Evolutionary conservation across 2,113 vertebrate species (phyloP), one percentile per base, ranked within the genome.

Genomic region (Podilymbus podiceps): DNA sequence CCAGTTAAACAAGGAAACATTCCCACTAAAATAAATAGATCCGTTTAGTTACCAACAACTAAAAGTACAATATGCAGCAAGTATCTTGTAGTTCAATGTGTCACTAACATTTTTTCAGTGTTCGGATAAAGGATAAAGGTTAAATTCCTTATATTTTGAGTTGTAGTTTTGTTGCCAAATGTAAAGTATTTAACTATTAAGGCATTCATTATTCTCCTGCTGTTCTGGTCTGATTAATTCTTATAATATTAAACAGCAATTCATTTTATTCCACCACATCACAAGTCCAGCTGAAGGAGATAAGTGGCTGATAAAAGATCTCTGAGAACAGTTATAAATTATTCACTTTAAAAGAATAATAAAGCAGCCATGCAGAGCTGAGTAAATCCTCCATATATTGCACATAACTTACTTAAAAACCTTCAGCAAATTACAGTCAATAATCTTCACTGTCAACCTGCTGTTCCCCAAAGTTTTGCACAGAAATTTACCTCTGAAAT

Each of bases 291-390:
- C 67, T 97, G 96, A 97, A 98, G 95, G 96, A 98, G 98, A 98
- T 98, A 98, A 98, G 98, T 97, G 96, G 91, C 95, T 98, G 98
- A 99, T 98, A 98, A 98, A 98, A 98, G 95, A 97, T 97, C 97
- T 97, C 85, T 85, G 89, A 93, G 97, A 97, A 97, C 97, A 95
- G 97, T 97, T 98, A 98, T 96, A 98, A 98, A 98, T 98, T 97
- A 98, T 96, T 97, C 93, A 97, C 90, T 97, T 97, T 95, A 95
- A 95, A 88, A 96, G 97, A 97, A 98, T 98, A 98, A 97, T 97
- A 98, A 98, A 97, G 59, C 93, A 97, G 85, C 90, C 88, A 86
- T 92, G 82, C 66, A 53, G 91, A 85, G 91, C 59, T 56, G 75
- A 96, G 81, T 95, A 97, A 97, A 97, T 89, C 95, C 59, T 92